phyloP scores from a whole-genome alignment of 2,797 vertebrate species.

The Acanthurus leucopareius region DNA sequence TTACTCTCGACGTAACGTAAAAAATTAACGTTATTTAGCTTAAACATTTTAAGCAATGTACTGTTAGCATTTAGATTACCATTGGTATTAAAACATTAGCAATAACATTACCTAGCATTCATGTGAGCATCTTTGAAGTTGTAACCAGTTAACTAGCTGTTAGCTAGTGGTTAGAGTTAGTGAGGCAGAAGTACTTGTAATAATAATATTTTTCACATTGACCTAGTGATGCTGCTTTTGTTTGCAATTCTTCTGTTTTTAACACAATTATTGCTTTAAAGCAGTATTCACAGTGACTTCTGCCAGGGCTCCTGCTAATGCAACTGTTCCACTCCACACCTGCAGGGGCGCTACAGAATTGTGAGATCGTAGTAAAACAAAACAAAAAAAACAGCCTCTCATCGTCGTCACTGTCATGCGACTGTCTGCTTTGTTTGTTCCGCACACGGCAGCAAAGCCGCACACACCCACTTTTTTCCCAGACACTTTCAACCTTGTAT shows the following conservation, averaged over 20 bases:
- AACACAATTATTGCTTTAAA: conserved; percentile 1
- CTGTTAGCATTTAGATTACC: conserved; percentile 12
- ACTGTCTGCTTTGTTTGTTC: conserved; percentile 79
- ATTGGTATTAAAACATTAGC: conserved; percentile 44
- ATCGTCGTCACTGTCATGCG: conserved; percentile 59
- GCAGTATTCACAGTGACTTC: neutral
- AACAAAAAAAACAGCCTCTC: conserved; percentile 2
- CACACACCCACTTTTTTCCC: conserved; percentile 47
- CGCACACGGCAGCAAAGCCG: conserved; percentile 67
- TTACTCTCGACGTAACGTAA: too few species aligned
- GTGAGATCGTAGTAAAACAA: neutral
- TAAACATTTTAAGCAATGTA: neutral
- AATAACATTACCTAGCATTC: conserved; percentile 45
- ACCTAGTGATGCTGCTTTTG: neutral
- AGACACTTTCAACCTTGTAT: too few species aligned
- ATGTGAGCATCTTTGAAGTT: conserved; percentile 37
- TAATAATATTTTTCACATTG: neutral
- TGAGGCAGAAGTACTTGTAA: neutral
- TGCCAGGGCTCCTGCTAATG: neutral
- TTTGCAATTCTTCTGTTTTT: neutral
- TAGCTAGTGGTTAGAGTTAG: conserved; percentile 2
- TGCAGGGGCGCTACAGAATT: conserved; percentile 39
- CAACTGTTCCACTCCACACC: conserved; percentile 33
- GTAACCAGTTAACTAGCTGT: conserved; percentile 2
- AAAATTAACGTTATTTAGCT: neutral